Evolutionary conservation across 2,888 invertebrate species (phyloP).

Genomic region (Callosobruchus maculatus): DNA sequence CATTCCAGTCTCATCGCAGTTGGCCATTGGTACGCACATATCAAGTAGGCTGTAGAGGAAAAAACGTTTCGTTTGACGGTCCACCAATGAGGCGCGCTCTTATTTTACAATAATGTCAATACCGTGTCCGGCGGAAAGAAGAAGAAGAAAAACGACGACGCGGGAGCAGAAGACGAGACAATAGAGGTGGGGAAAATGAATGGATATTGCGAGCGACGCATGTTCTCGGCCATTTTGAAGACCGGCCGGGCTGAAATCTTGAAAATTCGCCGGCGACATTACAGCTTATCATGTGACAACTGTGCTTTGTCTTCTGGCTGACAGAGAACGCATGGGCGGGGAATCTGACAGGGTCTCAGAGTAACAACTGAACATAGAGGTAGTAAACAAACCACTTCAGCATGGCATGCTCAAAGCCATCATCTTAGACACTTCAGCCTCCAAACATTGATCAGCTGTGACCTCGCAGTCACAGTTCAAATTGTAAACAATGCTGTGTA

Average conservation of each 20-base stretch:
- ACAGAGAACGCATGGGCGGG: background rate
- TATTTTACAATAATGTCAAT: conserved; percentile 24
- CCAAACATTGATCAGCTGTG: too few species aligned
- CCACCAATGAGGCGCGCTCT: conserved; percentile 28
- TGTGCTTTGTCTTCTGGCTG: background rate
- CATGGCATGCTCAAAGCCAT: too few species aligned
- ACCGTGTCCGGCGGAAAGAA: conserved; percentile 17
- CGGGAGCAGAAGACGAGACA: conserved; percentile 12
- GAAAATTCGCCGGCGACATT: conserved; percentile 17
- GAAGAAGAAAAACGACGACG: conserved; percentile 13
- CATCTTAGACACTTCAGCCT: too few species aligned
- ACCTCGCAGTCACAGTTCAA: too few species aligned
- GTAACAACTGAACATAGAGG: too few species aligned
- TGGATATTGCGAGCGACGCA: conserved; percentile 17
- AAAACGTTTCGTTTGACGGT: conserved; percentile 19
- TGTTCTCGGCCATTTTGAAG: conserved; percentile 33
- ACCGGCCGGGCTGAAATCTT: conserved; percentile 13
- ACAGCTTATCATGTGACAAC: background rate
- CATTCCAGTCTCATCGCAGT: conserved; percentile 6
- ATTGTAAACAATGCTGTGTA: too few species aligned
- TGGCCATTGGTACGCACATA: conserved; percentile 16
- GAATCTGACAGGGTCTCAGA: too few species aligned
- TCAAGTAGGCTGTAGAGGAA: conserved; percentile 15
- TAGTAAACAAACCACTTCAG: too few species aligned
- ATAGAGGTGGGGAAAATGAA: conserved; percentile 23